Conservation (phyloP, 2,888 invertebrate genomes). For the Orchesella flavescens region DNA sequence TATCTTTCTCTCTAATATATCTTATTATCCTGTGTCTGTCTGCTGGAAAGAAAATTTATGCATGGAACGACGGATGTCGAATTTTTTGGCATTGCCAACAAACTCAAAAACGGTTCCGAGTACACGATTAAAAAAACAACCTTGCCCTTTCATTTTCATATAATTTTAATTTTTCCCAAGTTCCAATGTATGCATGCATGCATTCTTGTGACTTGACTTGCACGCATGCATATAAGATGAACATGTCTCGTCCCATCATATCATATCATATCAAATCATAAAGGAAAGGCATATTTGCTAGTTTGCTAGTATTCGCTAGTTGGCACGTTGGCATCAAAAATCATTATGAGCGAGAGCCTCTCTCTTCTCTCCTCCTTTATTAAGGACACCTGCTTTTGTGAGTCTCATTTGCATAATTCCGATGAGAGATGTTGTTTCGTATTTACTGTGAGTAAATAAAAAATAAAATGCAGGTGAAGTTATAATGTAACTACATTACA, state of each 20-base stretch:
- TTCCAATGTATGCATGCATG: neutral
- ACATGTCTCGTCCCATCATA: neutral
- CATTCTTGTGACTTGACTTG: neutral
- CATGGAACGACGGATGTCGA: no score
- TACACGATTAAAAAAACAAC: conserved; percentile 11
- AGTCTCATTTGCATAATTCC: conserved; percentile 51
- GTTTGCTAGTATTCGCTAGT: conserved; percentile 27
- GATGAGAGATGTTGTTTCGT: conserved; percentile 32
- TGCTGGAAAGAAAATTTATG: no score
- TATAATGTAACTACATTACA: no score
- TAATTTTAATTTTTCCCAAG: neutral
- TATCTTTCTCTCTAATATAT: no score
- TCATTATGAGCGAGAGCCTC: neutral
- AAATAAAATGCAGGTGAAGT: conserved; percentile 27
- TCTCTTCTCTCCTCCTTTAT: neutral
- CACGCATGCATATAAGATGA: conserved; percentile 26
- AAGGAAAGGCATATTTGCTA: neutral
- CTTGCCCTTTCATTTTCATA: conserved; percentile 28
- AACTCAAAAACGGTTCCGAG: conserved; percentile 7
- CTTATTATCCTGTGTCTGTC: no score
- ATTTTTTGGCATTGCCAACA: neutral
- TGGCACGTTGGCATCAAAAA: conserved; percentile 21
- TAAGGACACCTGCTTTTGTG: conserved; percentile 50
- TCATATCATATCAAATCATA: no score
- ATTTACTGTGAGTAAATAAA: conserved; percentile 19